A percentile compares a stretch with the other conserved stretches of the same genome.
phyloP scores from a whole-genome alignment of 2,797 vertebrate species.

The Tympanoctomys barrerae region DNA sequence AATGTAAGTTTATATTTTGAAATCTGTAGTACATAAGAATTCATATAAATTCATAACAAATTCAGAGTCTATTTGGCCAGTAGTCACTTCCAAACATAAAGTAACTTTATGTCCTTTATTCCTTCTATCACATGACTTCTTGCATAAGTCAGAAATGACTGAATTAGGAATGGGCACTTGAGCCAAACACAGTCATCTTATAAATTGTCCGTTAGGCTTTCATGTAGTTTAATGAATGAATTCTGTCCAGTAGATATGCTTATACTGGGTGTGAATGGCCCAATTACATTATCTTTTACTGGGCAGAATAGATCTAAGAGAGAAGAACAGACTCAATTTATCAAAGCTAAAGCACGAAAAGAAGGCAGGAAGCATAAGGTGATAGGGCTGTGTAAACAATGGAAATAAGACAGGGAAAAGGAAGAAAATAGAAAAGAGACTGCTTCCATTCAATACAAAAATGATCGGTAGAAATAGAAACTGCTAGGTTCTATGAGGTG shows the following conservation, averaged over 20 bases:
- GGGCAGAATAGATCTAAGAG: neutral
- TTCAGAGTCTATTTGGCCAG: neutral
- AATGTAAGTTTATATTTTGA: neutral
- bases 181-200: neutral
- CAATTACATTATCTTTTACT: neutral
- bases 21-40: neutral
- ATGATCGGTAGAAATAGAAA: neutral
- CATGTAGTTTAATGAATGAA: neutral
- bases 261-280: neutral
- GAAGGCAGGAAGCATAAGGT: neutral
- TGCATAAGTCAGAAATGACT: neutral
- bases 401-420: neutral
- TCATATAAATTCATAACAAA: slow-evolving; percentile 12
- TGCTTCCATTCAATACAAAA: neutral
- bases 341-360: neutral
- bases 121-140: neutral
- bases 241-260: neutral
- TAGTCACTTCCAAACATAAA: neutral
- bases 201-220: neutral
- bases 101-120: neutral
- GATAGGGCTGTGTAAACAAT: neutral
- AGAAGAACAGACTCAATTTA: neutral
- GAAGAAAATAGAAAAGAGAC: neutral
- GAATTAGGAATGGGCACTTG: neutral
- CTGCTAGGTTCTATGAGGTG: neutral